Conservation (phyloP, 1,140 invertebrate genomes). For the Diorhabda elongata region DNA sequence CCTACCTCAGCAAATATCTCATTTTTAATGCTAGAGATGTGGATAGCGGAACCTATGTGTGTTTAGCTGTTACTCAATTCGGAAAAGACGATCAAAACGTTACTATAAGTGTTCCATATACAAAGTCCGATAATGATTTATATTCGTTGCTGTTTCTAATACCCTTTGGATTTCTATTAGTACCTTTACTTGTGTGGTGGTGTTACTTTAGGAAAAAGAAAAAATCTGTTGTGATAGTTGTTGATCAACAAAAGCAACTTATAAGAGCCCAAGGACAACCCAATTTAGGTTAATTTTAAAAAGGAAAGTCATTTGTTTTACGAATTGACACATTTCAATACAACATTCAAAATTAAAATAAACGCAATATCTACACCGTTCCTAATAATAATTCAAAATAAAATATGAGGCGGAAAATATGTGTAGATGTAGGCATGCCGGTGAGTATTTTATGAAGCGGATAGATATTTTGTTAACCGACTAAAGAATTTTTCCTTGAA, state of each 20-base stretch:
- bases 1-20: constrained; percentile 40
- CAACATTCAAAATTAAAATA: no score
- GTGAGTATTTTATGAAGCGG: no score
- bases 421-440: no score
- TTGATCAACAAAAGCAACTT: constrained; percentile 26
- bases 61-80: constrained; percentile 38
- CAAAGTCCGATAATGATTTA: constrained; percentile 18
- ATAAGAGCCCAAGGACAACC: constrained; percentile 17
- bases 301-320: no score
- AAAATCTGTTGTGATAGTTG: constrained; percentile 16
- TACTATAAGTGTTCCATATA: constrained; percentile 29
- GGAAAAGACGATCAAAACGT: constrained; percentile 35
- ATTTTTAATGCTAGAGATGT: constrained; percentile 35
- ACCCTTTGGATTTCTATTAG: constrained; percentile 33
- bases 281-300: neutral
- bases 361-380: no score
- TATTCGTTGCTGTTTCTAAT: constrained; percentile 38
- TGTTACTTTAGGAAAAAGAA: constrained; percentile 38
- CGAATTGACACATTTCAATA: no score
- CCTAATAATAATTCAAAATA: no score
- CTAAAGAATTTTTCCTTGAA: no score
- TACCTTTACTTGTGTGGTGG: constrained; percentile 37
- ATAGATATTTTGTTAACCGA: no score
- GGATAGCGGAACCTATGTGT: constrained; percentile 41
- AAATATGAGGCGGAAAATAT: no score